Base-by-base conservation (phyloP, 1,140 invertebrate species). In the Drosophila cardini region DNA sequence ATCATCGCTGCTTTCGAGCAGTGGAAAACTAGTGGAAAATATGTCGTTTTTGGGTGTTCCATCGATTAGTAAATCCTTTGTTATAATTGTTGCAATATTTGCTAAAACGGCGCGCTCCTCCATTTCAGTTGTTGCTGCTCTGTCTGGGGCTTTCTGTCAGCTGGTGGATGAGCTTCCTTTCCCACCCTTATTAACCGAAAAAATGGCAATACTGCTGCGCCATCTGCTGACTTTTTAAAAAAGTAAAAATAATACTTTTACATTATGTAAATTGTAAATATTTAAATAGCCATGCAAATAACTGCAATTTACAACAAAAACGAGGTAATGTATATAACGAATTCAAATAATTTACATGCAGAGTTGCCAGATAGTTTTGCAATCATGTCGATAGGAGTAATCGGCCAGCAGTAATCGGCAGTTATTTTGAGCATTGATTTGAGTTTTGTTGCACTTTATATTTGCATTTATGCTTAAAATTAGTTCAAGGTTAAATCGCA, bases 41-140 rank as follows among this genome's bases (percentile, higher is more conserved):
- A 48, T 5, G n/a, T 40, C 10, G 6, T 10, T 46, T 7, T 16
- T 76, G 16, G 76, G 53, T 9, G 63, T 62, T 26, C 83, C 74
- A 64, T 92, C 91, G 15, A 90, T 76, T 10, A 91, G 75, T 38
- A 92, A 10, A 62, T 92, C 91, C 63, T 92, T 92, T 15, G 80
- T 80, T 42, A 92, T 76, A 53, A 92, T 92, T 30, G 90, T 81
- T 2, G 91, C 83, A n/a, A 92, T 91, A 64, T 92, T 92, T n/a
- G 86, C 76, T 53, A 92, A 67, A 8, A 92, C 60, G 15, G 85
- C 90, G 15, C 77, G 90, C 61, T 92, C 87, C 36, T 91, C 91
- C 91, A 91, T 92, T 42, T 2, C 11, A 26, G n/a, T 30, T 61
- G 30, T n/a, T 30, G 26, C 38, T 18, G 10, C 21, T 15, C 53